Base-by-base conservation (phyloP, 2,888 invertebrate genomes). In the Dolichomitus sp. region DNA sequence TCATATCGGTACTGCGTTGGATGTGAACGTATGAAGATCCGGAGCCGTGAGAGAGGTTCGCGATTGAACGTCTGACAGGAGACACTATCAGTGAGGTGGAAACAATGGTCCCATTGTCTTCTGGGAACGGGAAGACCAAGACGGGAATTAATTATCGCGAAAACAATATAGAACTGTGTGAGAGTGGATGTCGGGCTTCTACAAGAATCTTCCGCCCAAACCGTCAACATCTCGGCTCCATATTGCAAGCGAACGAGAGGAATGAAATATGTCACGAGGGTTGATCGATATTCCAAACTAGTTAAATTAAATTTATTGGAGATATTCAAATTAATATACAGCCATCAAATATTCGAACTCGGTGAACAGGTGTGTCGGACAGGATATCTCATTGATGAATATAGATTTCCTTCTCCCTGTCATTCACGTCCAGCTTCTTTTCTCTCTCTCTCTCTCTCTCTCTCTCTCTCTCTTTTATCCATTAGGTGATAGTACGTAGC, bases 61-160 rank as follows among this genome's bases (percentile, higher is more conserved):
- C 33, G 66, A 81, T 83, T 54, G 42, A 61, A 66, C 52, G 45
- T 83, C 54, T 54, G 68, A 69, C 50, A 23, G 59, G 11, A 4
- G 50, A 66, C 57, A 69, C 33, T 63, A 63, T 76, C 73, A 72
- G 72, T 80, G 59, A 73, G 54, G 40, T 37, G 61, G 40, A 50
- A 83, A 76, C 80, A 83, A 83, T 76, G 72, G 66, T 37, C 61
- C 48, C 63, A 76, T 76, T 80, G 80, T 76, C 54, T 30, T 11
- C 37, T 23, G 45, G 52, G 12, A 14, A 37, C 30, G 68, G 45
- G 37, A 72, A n/a, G 19, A 37, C 48, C 61, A 37, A 68, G 72
- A 80, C 76, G 68, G 54, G 61, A 76, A 83, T 83, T 83, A 83
- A 83, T 83, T 83, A 80, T 76, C 68, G 52, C n/a, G 79, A 76